These are phyloP conservation scores for Falcunculus frontatus DNA, from an alignment of 2,113 vertebrate species.

Conservation along the genomic window DNA sequence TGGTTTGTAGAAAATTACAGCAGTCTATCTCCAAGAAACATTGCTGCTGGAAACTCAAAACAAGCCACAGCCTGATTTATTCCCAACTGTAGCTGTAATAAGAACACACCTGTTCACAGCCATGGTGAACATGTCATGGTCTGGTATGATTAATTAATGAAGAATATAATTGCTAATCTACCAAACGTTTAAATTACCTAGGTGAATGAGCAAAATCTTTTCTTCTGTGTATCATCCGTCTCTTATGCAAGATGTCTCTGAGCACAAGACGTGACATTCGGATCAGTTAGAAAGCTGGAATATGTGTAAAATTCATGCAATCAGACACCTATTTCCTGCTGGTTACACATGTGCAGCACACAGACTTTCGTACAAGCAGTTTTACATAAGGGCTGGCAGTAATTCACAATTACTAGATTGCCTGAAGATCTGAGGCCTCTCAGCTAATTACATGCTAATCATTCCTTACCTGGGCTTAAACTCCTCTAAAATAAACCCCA, in stretches of 20 bases:
- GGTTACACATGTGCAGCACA: not conserved
- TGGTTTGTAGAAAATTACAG: not conserved
- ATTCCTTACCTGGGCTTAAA: conserved; percentile 13
- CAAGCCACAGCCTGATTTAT: not conserved
- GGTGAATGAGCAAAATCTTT: not conserved
- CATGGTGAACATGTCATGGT: not conserved
- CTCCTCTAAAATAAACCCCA: not conserved
- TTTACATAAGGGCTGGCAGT: not conserved
- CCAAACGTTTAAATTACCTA: not conserved
- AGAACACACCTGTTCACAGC: not conserved
- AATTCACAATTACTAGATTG: not conserved
- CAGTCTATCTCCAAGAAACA: not conserved
- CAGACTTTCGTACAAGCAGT: not conserved
- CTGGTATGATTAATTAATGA: not conserved
- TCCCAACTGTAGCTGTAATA: not conserved
- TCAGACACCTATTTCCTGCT: not conserved
- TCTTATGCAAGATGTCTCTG: not conserved
- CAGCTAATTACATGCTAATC: not conserved
- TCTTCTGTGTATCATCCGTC: not conserved
- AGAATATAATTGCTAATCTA: not conserved
- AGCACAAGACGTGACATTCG: not conserved
- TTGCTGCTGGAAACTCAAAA: not conserved
- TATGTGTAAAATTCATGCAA: not conserved
- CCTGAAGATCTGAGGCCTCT: not conserved
- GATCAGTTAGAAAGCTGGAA: not conserved